Conservation (phyloP, 2,113 vertebrate genomes). For the Trachemys scripta region DNA sequence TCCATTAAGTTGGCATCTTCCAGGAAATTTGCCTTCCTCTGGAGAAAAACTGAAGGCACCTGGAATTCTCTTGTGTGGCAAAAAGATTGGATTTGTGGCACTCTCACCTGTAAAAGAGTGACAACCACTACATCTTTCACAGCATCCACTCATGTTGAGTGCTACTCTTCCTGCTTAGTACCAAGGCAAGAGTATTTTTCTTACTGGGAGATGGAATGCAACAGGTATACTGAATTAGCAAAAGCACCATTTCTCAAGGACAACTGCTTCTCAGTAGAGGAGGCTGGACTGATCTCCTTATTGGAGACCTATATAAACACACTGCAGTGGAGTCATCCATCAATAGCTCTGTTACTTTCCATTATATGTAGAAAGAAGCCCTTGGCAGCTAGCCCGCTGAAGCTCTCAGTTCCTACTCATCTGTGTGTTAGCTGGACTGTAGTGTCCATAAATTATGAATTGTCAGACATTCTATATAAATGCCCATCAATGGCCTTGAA, state of each 20-base stretch:
- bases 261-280: background rate
- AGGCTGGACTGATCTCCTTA: background rate
- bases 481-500: background rate
- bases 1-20: background rate
- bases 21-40: background rate
- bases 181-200: background rate
- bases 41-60: background rate
- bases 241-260: background rate
- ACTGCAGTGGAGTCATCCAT: background rate
- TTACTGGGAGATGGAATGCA: background rate
- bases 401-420: background rate
- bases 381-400: background rate
- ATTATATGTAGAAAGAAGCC: background rate
- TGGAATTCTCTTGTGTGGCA: background rate
- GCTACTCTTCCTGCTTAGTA: background rate
- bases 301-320: background rate
- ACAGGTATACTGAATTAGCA: background rate
- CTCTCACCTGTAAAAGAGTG: background rate
- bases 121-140: background rate
- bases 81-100: background rate
- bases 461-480: background rate
- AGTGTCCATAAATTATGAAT: background rate
- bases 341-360: background rate
- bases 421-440: background rate
- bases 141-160: background rate